Base-by-base conservation (phyloP, 2,888 invertebrate genomes). In the Orgyia antiqua region DNA sequence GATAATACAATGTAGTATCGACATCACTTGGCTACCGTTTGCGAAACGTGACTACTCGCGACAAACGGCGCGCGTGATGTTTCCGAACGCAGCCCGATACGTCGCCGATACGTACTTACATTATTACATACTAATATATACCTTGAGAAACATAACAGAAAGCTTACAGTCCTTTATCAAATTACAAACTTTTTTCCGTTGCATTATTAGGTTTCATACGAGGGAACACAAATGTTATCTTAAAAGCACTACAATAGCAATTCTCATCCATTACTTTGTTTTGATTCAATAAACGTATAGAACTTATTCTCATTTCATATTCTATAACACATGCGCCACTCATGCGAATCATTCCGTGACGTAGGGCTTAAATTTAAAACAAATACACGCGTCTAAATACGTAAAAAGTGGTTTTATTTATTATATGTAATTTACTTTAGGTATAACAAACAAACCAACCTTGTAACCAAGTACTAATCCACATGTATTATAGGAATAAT, bases 61-160 rank as follows among this genome's bases (percentile, higher is more conserved):
- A 78, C 75, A 76, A 74, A 78, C 77, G 66, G 71, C 72, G 70
- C 75, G 73, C 79, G 76, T 77, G 79, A 79, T 69, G 74, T 66
- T 66, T 68, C 54, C 58, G 60, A 71, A 73, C 70, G 65, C 61
- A 64, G 58, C 51, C 64, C 63, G 77, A 82, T 80, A 72, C 63
- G 66, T 68, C 65, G 65, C 63, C 62, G 76, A 72, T 75, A 75
- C 63, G 57, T 70, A 67, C 24, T 35, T 8, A 31, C 42, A 45
- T 38, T 36, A 50, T 29, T 19, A 35, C 42, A 53, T 36, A 36
- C 34, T 17, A 60, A 58, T 46, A 40, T 51, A 28, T 29, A 52
- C 61, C 46, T 44, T 68, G 53, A 40, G 27, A 15, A 24, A 6
- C 25, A 36, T 12, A 9, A 13, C 9, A 19, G 44, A 55, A 24